Evolutionary conservation across 2,113 vertebrate species (phyloP), one percentile per base, ranked within the genome.

Genomic region (Numida meleagris): DNA sequence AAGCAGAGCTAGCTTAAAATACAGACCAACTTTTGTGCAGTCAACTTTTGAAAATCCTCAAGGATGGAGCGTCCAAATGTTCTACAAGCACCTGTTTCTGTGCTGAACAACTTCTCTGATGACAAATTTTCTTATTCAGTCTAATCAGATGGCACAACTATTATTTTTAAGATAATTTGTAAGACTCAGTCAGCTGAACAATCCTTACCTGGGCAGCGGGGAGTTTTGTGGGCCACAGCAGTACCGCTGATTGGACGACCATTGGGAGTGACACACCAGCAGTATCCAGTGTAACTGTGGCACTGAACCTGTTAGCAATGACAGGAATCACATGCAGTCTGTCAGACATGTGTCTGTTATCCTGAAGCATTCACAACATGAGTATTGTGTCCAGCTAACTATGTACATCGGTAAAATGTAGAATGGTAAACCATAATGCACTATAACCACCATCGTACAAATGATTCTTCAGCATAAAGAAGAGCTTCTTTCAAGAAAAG

Each of bases 201-300:
- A 45, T 50, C 84, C 97, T 93, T 97, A 99, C 99, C 99, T 90
- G 99, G 99, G 81, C 99, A 99, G 51, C 98, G 96, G 21, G 99
- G 99, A n/a, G 99, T 99, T 98, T 99, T 99, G 98, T 99, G 99
- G 91, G 99, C 98, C 96, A 99, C 99, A 5, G 99, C 99, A 14
- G 99, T 99, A 90, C 99, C 99, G 15, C 99, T 99, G 96, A 99
- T 98, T 20, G 99, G 99, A 77, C 99, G 98, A 11, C 99, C 99
- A 7, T 98, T 99, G 80, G 99, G 98, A 6, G 98, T 99, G 80
- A 99, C 99, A 48, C 99, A 99, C 99, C 99, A 99, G 92, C 99
- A 99, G 97, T 99, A 99, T 36, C 99, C 99, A 7, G 99, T 99
- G 96, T 99, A 99, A 96, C 99, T 99, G 84, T 99, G 99, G 91